Conservation (phyloP, 2,113 vertebrate species). For the Elgaria multicarinata region DNA sequence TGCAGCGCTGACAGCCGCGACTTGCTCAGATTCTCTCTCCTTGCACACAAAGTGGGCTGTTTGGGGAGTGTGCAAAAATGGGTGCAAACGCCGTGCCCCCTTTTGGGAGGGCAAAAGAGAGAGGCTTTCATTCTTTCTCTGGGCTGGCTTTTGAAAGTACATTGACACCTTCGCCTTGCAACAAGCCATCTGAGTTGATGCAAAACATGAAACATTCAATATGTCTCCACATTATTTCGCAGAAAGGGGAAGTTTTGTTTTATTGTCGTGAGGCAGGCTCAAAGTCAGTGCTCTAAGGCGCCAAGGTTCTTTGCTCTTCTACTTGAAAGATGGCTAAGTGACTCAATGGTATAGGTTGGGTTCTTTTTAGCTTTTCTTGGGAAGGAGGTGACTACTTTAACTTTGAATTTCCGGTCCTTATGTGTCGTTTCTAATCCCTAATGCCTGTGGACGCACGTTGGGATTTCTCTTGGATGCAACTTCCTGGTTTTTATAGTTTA, state of each 20-base stretch:
- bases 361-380: conserved; percentile 37
- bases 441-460: conserved; percentile 55
- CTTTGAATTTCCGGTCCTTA: conserved; percentile 54
- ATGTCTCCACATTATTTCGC: not conserved
- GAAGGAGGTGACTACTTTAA: conserved; percentile 50
- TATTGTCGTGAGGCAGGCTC: conserved; percentile 8
- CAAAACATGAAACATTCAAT: conserved; percentile 48
- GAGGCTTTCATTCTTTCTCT: conserved; percentile 28
- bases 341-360: conserved; percentile 26
- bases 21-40: not conserved
- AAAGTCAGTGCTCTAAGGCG: conserved; percentile 52
- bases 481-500: conserved; percentile 70
- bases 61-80: conserved; percentile 51
- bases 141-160: conserved; percentile 38
- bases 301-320: conserved; percentile 16
- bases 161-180: conserved; percentile 22
- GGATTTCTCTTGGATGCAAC: conserved; percentile 64
- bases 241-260: conserved; percentile 10
- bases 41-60: conserved; percentile 30
- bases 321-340: conserved; percentile 44
- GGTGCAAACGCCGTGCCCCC: conserved; percentile 40
- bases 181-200: conserved; percentile 39
- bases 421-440: conserved; percentile 50
- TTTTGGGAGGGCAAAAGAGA: not conserved
- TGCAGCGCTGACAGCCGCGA: conserved; percentile 55